Conservation (phyloP, 2,797 vertebrate species). For the Onychomys torridus region DNA sequence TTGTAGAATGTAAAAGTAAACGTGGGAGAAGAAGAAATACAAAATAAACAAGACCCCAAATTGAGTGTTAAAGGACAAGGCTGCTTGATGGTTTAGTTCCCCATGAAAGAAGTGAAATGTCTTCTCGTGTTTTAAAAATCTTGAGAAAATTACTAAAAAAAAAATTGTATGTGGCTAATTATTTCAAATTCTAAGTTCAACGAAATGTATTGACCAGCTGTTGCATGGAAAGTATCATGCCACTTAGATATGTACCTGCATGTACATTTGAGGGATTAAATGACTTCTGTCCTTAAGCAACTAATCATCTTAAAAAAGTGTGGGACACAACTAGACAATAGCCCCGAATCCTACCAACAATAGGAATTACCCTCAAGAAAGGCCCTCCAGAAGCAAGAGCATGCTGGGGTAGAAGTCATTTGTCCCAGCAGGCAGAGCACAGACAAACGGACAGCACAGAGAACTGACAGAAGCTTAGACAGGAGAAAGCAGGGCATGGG, state of each 20-base stretch:
- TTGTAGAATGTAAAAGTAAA: background rate
- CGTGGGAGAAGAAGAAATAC: background rate
- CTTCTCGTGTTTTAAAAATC: background rate
- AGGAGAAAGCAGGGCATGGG: background rate
- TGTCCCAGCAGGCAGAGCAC: background rate
- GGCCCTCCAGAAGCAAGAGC: background rate
- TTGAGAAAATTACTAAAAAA: background rate
- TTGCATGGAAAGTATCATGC: background rate
- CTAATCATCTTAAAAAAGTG: background rate
- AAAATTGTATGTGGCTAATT: background rate
- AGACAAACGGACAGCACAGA: background rate
- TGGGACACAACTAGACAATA: background rate
- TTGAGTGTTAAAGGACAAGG: background rate
- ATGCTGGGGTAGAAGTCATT: no score
- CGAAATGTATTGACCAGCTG: background rate
- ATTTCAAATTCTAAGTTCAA: slow-evolving; percentile 46
- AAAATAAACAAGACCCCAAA: slow-evolving; percentile 47
- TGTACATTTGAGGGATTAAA: background rate
- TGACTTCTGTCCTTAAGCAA: background rate
- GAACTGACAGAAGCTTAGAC: background rate
- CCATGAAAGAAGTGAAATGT: background rate
- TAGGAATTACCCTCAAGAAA: background rate
- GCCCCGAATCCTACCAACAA: background rate
- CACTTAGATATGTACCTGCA: background rate
- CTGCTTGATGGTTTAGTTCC: background rate